A percentile compares a stretch with the other conserved stretches of the same genome.
phyloP scores from a whole-genome alignment of 1,140 invertebrate genomes.

The Mycetomoellerius zeteki region DNA sequence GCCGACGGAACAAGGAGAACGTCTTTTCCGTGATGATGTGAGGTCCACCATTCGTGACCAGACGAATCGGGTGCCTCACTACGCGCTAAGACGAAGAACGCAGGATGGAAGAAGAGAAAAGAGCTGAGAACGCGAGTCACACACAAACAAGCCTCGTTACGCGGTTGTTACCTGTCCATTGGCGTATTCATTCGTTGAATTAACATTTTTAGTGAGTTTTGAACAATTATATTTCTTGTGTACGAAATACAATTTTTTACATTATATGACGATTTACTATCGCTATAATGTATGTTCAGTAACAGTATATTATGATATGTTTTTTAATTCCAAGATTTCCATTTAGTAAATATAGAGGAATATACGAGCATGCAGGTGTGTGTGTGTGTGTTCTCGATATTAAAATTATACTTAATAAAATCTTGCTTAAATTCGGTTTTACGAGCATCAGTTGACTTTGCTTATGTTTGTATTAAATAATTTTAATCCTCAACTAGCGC shows the following conservation, averaged over 20 bases:
- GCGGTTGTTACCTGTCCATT: constrained; percentile 78
- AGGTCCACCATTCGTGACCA: constrained; percentile 81
- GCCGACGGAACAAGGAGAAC: constrained; percentile 70
- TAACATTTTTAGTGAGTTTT: constrained; percentile 22
- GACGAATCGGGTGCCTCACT: constrained; percentile 59
- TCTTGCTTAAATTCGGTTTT: background rate
- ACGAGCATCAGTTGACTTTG: background rate
- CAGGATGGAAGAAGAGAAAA: constrained; percentile 40
- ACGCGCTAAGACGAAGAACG: constrained; percentile 60
- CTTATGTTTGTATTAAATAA: background rate
- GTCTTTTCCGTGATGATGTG: constrained; percentile 79
- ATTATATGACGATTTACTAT: background rate
- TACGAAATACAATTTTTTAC: background rate
- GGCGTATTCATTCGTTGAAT: constrained; percentile 67
- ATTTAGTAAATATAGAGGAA: background rate
- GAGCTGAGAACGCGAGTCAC: constrained; percentile 73
- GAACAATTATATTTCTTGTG: background rate
- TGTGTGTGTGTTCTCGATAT: too few species aligned
- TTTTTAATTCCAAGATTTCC: background rate
- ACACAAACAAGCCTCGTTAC: constrained; percentile 72
- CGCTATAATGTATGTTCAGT: background rate
- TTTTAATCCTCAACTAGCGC: background rate
- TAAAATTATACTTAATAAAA: background rate
- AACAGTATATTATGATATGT: background rate
- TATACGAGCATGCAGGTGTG: too few species aligned